Base-by-base conservation (phyloP, 2,888 invertebrate genomes). In the Aspidiotus rigidus region DNA sequence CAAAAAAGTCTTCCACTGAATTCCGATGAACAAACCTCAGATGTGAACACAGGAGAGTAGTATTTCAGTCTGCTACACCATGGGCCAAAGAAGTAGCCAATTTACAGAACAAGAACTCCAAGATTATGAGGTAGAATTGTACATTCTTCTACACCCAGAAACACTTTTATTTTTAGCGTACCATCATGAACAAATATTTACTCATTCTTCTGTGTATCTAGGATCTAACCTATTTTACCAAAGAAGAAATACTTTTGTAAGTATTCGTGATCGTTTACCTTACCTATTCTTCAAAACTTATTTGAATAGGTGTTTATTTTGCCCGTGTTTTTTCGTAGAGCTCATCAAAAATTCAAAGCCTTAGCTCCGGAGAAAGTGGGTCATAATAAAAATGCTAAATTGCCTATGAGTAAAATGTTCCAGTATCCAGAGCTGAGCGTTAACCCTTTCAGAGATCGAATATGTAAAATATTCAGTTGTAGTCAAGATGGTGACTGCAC, bases 221-320 rank as follows among this genome's bases (percentile, higher is more conserved):
- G 90, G 94, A 94, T 80, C 84, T 94, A 73, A 94, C 93, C 16
- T 94, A 93, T 79, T 94, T 95, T 77, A 90, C 91, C 0, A 91
- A 91, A 77, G 92, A 93, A 76, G 94, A 95, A 83, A 92, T 95
- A 62, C 79, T 94, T 72, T 86, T 87, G 93, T 93, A 81, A 87
- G 89, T 86, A 76, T 53, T 28, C 5, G 28, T 63, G 49, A 57
- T 3, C 1, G 69, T 63, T 53, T 2, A 53, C n/a, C n/a, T n/a
- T 13, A 13, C 53, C 53, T 1, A 5, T 10, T 49, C 11, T 49
- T 49, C 11, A 3, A 53, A 28, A 28, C 28, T 28, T 54, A 69
- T 54, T 69, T 69, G 28, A 56, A 64, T 71, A 62, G 61, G 28
- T 69, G 56, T 63, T 41, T 60, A 71, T 63, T 53, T 1, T 13